phyloP scores from a whole-genome alignment of 2,888 invertebrate genomes.

The Gerris lacustris region DNA sequence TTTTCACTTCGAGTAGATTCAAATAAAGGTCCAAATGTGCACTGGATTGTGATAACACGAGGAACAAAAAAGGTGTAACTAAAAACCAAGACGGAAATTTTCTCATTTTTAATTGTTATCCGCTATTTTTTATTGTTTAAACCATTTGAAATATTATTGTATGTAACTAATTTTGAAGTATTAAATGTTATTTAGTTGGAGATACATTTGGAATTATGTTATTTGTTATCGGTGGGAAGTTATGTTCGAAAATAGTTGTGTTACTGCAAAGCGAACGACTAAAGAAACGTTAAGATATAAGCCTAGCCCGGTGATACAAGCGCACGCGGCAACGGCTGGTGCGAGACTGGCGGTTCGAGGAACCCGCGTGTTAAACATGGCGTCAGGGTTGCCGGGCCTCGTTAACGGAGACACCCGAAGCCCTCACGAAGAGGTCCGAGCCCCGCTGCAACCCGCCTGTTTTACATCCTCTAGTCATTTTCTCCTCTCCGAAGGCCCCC shows the following conservation, averaged over 20 bases:
- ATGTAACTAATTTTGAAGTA: too few relatives aligned
- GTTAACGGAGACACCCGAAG: slow-evolving; percentile 1
- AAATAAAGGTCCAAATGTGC: slow-evolving; percentile 23
- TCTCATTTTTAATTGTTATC: not conserved
- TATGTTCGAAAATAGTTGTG: too few relatives aligned
- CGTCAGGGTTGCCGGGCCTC: not conserved
- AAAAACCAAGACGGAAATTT: not conserved
- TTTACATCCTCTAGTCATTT: too few relatives aligned
- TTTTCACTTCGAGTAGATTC: slow-evolving; percentile 25
- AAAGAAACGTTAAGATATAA: too few relatives aligned
- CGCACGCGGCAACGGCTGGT: not conserved
- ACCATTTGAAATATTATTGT: too few relatives aligned
- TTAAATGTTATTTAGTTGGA: too few relatives aligned
- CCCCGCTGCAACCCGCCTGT: not conserved
- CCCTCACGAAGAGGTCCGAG: not conserved
- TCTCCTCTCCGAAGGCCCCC: too few relatives aligned
- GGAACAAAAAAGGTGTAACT: not conserved
- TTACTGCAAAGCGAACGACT: too few relatives aligned
- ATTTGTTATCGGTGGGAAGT: too few relatives aligned
- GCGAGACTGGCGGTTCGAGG: slow-evolving; percentile 1
- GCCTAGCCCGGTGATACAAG: too few relatives aligned
- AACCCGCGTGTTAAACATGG: slow-evolving; percentile 5
- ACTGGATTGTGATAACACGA: slow-evolving; percentile 11
- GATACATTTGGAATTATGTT: too few relatives aligned
- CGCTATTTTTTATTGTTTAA: too few relatives aligned